Evolutionary conservation across 2,888 invertebrate species (phyloP).

Genomic region (Boloria euphrosyne): DNA sequence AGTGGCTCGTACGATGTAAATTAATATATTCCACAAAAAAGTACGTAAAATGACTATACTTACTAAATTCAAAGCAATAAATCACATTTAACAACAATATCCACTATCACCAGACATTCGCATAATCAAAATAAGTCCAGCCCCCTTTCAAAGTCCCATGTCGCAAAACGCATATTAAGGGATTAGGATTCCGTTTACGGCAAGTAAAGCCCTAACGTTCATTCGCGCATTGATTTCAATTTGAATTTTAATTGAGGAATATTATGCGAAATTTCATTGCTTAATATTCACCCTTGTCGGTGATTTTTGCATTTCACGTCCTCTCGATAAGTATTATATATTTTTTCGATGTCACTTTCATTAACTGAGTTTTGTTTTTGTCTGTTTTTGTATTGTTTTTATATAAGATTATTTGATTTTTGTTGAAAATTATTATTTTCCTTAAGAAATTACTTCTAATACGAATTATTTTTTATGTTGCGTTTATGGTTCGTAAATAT

Average conservation of each 20-base stretch:
- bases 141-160: slow-evolving; percentile 31
- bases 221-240: slow-evolving; percentile 82
- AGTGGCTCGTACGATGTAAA: too few relatives aligned
- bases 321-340: slow-evolving; percentile 75
- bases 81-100: slow-evolving; percentile 16
- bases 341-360: slow-evolving; percentile 58
- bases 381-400: too few relatives aligned
- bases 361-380: not conserved
- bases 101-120: slow-evolving; percentile 12
- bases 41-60: too few relatives aligned
- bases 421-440: too few relatives aligned
- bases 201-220: slow-evolving; percentile 50
- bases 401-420: too few relatives aligned
- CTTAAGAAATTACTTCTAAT: too few relatives aligned
- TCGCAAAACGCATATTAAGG: slow-evolving; percentile 49
- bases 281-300: slow-evolving; percentile 79
- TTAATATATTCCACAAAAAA: too few relatives aligned
- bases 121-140: slow-evolving; percentile 32
- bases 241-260: slow-evolving; percentile 83
- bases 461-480: too few relatives aligned
- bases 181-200: slow-evolving; percentile 45
- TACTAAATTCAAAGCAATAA: not conserved
- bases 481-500: too few relatives aligned
- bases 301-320: slow-evolving; percentile 79
- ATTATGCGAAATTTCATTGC: slow-evolving; percentile 81